Evolutionary conservation across 2,888 invertebrate species (phyloP), one percentile per base, ranked within the genome.

Genomic region (Sialis lutaria): DNA sequence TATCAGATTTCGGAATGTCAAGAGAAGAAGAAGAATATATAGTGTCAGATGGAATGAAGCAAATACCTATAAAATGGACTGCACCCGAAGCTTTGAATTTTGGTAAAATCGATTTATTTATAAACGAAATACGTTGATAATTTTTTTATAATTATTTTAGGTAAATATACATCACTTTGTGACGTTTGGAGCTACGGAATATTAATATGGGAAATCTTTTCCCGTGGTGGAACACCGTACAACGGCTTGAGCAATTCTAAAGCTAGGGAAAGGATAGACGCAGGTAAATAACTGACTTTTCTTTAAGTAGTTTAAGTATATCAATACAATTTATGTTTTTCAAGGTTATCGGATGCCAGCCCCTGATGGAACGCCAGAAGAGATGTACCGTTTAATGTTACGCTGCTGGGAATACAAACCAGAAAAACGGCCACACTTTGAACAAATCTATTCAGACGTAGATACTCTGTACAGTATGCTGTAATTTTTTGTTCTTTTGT

Each of bases 21-120:
- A 69, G 95, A 32, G 93, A 95, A 64, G 95, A 95, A 61, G 90
- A 93, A 63, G 93, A 93, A 63, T 96, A 96, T 58, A 91, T 89
- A 50, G 95, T 95, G 40, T 92, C 93, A 4, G 93, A 93, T 55
- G 95, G 95, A 34, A 90, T 95, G 88, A 95, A 96, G 67, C 93
- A 95, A 70, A 95, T 96, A 56, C 95, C 96, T 0, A 93, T 96
- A 50, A 96, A 96, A 66, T 96, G 96, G 96, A 96, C 95, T 0
- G 93, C 95, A 2, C 96, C 96, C 0, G 95, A 95, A 68, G 93
- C 95, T 3, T 70, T 95, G 8, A 92, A 93, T 67, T 93, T 88
- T 63, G 93, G 93, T 79, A 63, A 67, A 64, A 40, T 37, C 40
- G 43, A 6, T 31, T 30, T 1, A 35, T 35, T 35, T 35, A 35